phyloP scores from a whole-genome alignment of 2,888 invertebrate genomes.

The Carabus problematicus region DNA sequence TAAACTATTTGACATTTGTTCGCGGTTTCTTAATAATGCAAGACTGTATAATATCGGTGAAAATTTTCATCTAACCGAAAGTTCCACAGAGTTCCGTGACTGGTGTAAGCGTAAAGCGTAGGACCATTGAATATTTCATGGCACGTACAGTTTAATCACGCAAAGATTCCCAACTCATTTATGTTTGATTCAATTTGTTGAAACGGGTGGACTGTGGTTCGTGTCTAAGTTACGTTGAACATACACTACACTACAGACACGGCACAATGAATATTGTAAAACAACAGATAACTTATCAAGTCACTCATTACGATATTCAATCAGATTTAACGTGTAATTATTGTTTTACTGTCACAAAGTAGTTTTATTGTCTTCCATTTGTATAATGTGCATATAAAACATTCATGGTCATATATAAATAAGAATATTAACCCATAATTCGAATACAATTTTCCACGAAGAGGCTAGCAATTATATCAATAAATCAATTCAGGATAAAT shows the following conservation, averaged over 20 bases:
- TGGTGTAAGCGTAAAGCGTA: background rate
- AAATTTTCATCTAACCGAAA: background rate
- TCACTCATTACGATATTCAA: no score
- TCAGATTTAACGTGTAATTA: no score
- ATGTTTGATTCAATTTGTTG: conserved; percentile 40
- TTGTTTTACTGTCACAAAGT: no score
- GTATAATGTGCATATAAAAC: no score
- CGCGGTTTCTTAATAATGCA: conserved; percentile 16
- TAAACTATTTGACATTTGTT: conserved; percentile 27
- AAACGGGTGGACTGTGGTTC: conserved; percentile 33
- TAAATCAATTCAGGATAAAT: no score
- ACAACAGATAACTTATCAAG: background rate
- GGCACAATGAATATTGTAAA: conserved; percentile 28
- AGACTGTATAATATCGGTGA: conserved; percentile 14
- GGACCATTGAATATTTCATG: conserved; percentile 34
- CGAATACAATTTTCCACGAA: no score
- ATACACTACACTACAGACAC: conserved; percentile 18
- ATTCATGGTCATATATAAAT: no score
- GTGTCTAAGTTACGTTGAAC: conserved; percentile 27
- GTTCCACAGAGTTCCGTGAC: no score
- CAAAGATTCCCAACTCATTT: conserved; percentile 38
- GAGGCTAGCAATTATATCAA: no score
- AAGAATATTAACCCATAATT: no score
- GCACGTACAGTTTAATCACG: conserved; percentile 35
- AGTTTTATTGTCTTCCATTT: no score